phyloP scores from a whole-genome alignment of 1,140 invertebrate species.

The Drosophila ohnishii region DNA sequence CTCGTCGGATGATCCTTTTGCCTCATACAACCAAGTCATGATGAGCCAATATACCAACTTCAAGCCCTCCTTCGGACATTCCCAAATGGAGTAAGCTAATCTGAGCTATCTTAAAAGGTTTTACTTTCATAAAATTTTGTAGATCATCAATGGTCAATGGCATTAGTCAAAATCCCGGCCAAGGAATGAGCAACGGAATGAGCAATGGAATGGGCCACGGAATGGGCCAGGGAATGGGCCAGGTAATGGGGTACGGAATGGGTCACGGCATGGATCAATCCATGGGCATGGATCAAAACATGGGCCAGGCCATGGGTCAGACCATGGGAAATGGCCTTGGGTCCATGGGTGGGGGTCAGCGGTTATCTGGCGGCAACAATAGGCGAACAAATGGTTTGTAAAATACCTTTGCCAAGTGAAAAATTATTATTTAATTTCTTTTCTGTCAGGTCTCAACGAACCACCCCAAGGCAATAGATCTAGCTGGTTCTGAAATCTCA shows the following conservation, averaged over 20 bases:
- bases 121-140: background rate
- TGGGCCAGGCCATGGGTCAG: background rate
- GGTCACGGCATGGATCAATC: background rate
- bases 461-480: background rate
- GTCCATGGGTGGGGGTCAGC: background rate
- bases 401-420: accelerated
- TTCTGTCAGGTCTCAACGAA: slow-evolving; percentile 26
- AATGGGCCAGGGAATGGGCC: slow-evolving; percentile 2
- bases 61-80: slow-evolving; percentile 21
- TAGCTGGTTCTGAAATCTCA: slow-evolving; percentile 14
- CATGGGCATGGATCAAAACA: slow-evolving; percentile 6
- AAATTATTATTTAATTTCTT: no score
- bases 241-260: slow-evolving; percentile 3
- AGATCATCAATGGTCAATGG: background rate
- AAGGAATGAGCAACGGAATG: slow-evolving; percentile 4
- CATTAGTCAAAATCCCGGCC: background rate
- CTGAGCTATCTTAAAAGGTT: background rate
- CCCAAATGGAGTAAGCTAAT: background rate
- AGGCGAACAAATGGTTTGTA: slow-evolving; percentile 41
- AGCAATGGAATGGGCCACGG: background rate
- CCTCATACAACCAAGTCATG: slow-evolving; percentile 54
- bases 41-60: slow-evolving; percentile 36
- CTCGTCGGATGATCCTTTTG: slow-evolving; percentile 27
- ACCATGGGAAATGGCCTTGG: slow-evolving; percentile 22
- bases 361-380: slow-evolving; percentile 26